Conservation (phyloP, 1,140 invertebrate species). For the Anthonomus grandis region DNA sequence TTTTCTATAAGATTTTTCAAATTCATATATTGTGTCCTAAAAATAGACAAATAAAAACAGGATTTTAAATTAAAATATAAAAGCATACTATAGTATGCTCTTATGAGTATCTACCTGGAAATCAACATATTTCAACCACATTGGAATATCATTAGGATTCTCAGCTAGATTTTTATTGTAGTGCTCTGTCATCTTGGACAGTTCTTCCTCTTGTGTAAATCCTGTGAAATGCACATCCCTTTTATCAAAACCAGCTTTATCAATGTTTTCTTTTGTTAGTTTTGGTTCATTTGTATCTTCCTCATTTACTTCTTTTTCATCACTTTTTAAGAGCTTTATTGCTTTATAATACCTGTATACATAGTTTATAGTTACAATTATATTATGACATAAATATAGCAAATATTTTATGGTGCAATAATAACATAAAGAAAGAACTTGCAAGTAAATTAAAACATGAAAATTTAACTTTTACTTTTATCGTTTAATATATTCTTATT, state of each 20-base stretch:
- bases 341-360: constrained; percentile 30
- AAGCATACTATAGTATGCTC: not conserved
- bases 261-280: constrained; percentile 31
- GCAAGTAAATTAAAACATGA: too few relatives aligned
- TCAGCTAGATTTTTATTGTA: constrained; percentile 54
- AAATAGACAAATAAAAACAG: too few relatives aligned
- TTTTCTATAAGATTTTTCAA: constrained; percentile 47
- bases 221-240: constrained; percentile 34
- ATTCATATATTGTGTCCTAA: constrained; percentile 51
- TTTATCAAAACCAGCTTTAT: constrained; percentile 27
- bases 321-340: constrained; percentile 19
- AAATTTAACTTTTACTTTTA: too few relatives aligned
- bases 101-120: constrained; percentile 44
- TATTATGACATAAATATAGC: too few relatives aligned
- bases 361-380: too few relatives aligned
- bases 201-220: constrained; percentile 50
- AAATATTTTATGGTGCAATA: too few relatives aligned
- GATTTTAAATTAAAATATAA: not conserved
- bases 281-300: constrained; percentile 34
- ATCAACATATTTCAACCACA: constrained; percentile 57
- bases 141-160: constrained; percentile 51
- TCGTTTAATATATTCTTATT: too few relatives aligned
- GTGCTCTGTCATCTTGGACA: constrained; percentile 49
- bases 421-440: too few relatives aligned
- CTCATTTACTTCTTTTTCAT: constrained; percentile 37